Evolutionary conservation across 1,140 invertebrate genomes (phyloP), one percentile per base, ranked within the genome.

Genomic region (Matsumurasca onukii): DNA sequence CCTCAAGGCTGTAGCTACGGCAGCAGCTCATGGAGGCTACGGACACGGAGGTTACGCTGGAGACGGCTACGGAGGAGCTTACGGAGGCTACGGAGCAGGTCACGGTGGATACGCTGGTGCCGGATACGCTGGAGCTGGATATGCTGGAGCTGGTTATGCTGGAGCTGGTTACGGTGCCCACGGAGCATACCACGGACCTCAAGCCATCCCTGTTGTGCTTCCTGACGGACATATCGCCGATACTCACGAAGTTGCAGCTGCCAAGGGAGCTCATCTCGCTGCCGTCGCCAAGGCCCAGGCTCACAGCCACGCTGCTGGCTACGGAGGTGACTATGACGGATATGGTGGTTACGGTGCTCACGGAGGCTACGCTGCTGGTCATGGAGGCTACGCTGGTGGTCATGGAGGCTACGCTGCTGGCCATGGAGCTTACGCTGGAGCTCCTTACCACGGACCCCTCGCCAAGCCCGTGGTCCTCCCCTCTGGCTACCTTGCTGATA

Each of bases 181-280:
- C 9, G 55, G 55, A 25, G 55, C 55, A 13, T 59, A 59, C 25
- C 24, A 25, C 25, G 55, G 55, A 59, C 55, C 55, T 29, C 55
- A 27, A 9, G 55, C 55, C 55, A n/a, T 27, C 25, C 55, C 55
- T 29, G 55, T 59, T 25, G 55, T 59, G 25, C 70, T 70, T 63
- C 24, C 66, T 12, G 48, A 52, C 24, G 73, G 74, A 24, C 69
- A 71, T 9, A 78, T 77, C 3, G 81, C 86, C 0, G 85, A 86
- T 59, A 85, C 84, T 3, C 82, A 82, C 49, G 85, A 85, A 72
- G 86, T 86, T 1, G 82, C 83, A 67, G 82, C 83, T 72, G 85
- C 84, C 27, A 85, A 85, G 73, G 81, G 83, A n/a, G 82, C 82
- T 13, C 86, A 86, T 73, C 77, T 80, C 66, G 82, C 83, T 20